A percentile compares a stretch with the other conserved stretches of the same genome.
phyloP scores from a whole-genome alignment of 2,888 invertebrate genomes.

The Coecobrya sp. region DNA sequence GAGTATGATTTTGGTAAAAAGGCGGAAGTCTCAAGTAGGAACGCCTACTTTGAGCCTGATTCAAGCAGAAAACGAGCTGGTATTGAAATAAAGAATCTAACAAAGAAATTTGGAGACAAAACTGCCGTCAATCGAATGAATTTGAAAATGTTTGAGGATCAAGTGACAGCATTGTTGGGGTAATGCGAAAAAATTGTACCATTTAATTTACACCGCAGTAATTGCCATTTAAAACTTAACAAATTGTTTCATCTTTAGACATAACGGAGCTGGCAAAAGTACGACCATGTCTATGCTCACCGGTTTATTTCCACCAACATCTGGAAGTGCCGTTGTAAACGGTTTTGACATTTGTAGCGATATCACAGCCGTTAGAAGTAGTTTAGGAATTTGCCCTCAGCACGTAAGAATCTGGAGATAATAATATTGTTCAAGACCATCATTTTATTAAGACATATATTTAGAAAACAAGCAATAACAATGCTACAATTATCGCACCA shows the following conservation, averaged over 20 bases:
- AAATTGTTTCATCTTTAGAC: too few relatives aligned
- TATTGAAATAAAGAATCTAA: conserved; percentile 87
- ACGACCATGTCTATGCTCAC: conserved; percentile 93
- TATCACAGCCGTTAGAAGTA: conserved; percentile 91
- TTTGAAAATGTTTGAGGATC: conserved; percentile 93
- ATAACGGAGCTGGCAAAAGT: conserved; percentile 89
- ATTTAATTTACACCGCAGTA: background rate
- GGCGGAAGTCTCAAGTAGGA: background rate
- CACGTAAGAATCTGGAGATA: too few relatives aligned
- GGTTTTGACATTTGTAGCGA: conserved; percentile 92
- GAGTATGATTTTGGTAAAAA: conserved; percentile 46
- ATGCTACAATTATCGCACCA: background rate
- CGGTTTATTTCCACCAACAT: conserved; percentile 90
- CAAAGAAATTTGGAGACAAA: conserved; percentile 86
- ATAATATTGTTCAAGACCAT: too few relatives aligned
- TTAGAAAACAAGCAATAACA: too few relatives aligned
- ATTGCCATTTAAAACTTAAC: background rate
- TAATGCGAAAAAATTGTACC: conserved; percentile 6
- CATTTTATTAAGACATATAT: too few relatives aligned
- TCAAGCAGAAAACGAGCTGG: conserved; percentile 87
- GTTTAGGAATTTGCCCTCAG: conserved; percentile 96
- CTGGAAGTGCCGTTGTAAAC: conserved; percentile 92
- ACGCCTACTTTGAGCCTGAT: conserved; percentile 44
- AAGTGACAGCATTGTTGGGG: conserved; percentile 94
- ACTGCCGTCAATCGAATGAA: conserved; percentile 91